Base-by-base conservation (phyloP, 2,888 invertebrate genomes). In the Acleris literana region DNA sequence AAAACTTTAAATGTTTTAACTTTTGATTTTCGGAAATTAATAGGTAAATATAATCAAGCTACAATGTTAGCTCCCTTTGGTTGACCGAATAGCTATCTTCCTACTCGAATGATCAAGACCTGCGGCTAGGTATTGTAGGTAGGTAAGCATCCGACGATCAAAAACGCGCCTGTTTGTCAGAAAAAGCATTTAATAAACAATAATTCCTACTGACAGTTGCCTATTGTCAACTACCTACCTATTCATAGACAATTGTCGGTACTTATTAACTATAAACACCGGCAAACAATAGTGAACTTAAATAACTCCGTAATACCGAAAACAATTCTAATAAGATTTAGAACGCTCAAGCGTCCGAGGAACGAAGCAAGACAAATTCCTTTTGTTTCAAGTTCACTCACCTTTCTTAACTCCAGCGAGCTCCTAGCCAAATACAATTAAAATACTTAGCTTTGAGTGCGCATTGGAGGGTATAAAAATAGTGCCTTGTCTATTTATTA, bases 271-370 rank as follows among this genome's bases (percentile, higher is more conserved):
- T 29, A 1, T 33, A 33, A 33, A 39, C 39, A 39, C 39, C 39
- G 39, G 3, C 39, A 39, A 39, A 13, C 13, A 39, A 39, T 39
- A 39, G 11, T 13, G 2, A 46, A n/a, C 46, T 46, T 46, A n/a
- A 46, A 16, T 44, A 17, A 46, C 17, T 46, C 46, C 3, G 17
- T 46, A 7, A 17, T 17, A 46, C 39, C 9, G 7, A 39, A 54
- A 64, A 60, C 59, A 25, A 60, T 65, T 65, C 65, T n/a, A 61
- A 60, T 55, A 56, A 56, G 60, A 56, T 51, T 44, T 44, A n/a
- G 13, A 44, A 16, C 44, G 44, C 44, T n/a, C 13, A 33, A 46
- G 5, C 46, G n/a, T 46, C 16, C 39, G 39, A 46, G 16, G n/a
- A 17, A 16, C 46, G 62, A 67, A 67, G 60, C 56, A 44, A 65